Evolutionary conservation across 2,797 vertebrate genomes (phyloP).

Genomic region (Morelia viridis): DNA sequence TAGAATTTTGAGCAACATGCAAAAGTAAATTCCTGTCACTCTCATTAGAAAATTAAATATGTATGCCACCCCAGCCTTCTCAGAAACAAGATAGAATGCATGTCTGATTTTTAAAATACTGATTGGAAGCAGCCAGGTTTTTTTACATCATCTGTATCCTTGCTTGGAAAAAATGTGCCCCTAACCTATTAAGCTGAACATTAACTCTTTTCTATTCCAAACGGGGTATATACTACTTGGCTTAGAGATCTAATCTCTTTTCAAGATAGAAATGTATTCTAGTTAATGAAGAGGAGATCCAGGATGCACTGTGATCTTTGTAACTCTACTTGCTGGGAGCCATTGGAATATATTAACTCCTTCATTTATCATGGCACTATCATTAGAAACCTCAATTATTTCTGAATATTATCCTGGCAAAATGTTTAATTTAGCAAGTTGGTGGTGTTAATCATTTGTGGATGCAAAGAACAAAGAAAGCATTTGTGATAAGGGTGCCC

Average conservation of each 20-base stretch:
- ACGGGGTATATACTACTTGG: slow-evolving; percentile 1
- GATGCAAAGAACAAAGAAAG: slow-evolving; percentile 41
- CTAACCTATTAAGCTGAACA: fast-evolving
- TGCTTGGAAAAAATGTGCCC: background rate
- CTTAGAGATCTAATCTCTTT: background rate
- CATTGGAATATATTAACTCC: slow-evolving; percentile 60
- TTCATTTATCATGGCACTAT: slow-evolving; percentile 64
- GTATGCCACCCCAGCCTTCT: background rate
- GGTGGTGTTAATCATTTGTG: slow-evolving; percentile 56
- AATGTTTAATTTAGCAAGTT: slow-evolving; percentile 65
- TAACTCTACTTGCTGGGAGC: background rate
- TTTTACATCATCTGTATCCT: fast-evolving
- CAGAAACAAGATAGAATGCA: background rate
- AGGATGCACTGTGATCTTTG: slow-evolving; percentile 33
- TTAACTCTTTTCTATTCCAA: background rate
- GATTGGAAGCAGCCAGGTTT: fast-evolving
- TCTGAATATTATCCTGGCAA: slow-evolving; percentile 57
- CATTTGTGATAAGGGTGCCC: background rate
- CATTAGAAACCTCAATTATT: slow-evolving; percentile 69
- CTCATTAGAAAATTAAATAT: background rate
- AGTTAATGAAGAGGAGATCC: background rate
- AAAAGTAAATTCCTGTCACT: background rate
- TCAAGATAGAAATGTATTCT: background rate
- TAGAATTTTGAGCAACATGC: background rate
- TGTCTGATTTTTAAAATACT: background rate